Conservation (phyloP, 2,888 invertebrate species). For the Perithous albicinctus region DNA sequence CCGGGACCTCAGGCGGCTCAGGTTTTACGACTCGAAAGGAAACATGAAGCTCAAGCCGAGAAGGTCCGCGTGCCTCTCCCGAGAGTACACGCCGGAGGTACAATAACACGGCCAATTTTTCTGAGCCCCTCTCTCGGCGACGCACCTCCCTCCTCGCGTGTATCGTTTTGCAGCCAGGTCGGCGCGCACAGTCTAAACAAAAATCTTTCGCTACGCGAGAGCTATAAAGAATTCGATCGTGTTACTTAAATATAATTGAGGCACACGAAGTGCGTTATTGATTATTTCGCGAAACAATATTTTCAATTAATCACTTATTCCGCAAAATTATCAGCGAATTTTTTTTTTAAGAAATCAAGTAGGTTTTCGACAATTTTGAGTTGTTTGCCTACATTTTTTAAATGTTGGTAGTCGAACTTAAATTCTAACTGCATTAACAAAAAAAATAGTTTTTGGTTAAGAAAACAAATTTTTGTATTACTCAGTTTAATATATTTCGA, state of each 20-base stretch:
- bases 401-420: no score
- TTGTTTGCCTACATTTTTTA: no score
- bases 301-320: not conserved
- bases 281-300: not conserved
- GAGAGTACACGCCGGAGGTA: slow-evolving; percentile 59
- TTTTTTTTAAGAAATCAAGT: no score
- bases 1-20: slow-evolving; percentile 68
- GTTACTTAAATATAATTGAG: slow-evolving; percentile 37
- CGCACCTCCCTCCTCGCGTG: slow-evolving; percentile 38
- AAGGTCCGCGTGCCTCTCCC: slow-evolving; percentile 43
- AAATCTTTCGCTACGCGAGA: slow-evolving; percentile 33
- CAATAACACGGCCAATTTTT: slow-evolving; percentile 64
- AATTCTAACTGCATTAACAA: no score
- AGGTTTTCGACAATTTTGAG: no score
- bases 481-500: no score
- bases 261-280: slow-evolving; percentile 7
- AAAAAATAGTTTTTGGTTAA: no score
- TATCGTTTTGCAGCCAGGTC: slow-evolving; percentile 59
- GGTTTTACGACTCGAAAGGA: slow-evolving; percentile 78
- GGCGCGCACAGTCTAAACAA: slow-evolving; percentile 63
- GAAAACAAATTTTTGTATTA: no score
- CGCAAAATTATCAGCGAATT: no score
- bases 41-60: slow-evolving; percentile 74
- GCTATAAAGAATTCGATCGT: slow-evolving; percentile 44
- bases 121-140: slow-evolving; percentile 22